These are phyloP conservation scores for Agrypnus murinus DNA, from an alignment of 2,888 invertebrate genomes.

Conservation along the genomic window DNA sequence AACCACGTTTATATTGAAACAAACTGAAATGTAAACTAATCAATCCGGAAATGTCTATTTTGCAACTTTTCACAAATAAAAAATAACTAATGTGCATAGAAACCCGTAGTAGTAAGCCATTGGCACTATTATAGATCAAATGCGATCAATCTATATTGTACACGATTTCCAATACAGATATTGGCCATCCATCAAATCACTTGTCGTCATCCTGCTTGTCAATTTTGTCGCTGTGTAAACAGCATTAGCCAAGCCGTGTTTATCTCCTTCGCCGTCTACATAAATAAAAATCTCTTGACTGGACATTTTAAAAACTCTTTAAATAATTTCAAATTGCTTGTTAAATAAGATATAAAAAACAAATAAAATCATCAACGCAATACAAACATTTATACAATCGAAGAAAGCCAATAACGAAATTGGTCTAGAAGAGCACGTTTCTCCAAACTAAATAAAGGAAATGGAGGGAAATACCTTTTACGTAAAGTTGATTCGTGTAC, in stretches of 20 bases:
- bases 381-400: conserved; percentile 7
- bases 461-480: conserved; percentile 76
- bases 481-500: conserved; percentile 95
- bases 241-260: conserved; percentile 3
- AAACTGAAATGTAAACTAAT: no score
- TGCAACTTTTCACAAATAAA: no score
- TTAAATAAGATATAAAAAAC: neutral
- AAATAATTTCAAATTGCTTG: no score
- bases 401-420: conserved; percentile 20
- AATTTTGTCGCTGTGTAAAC: conserved; percentile 1
- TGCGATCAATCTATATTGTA: conserved; percentile 9
- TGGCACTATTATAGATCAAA: neutral
- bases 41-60: no score
- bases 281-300: neutral
- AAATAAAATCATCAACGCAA: neutral
- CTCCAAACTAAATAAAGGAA: conserved; percentile 22
- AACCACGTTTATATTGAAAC: no score
- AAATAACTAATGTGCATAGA: conserved; percentile 1
- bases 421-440: conserved; percentile 7
- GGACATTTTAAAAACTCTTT: neutral
- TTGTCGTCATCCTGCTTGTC: neutral
- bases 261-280: neutral
- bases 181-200: conserved; percentile 4
- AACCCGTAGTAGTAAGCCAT: neutral
- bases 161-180: conserved; percentile 4